Percentiles rank a stretch among this genome's conserved stretches.
Evolutionary conservation across 2,888 invertebrate genomes (phyloP).

Genomic region (Chromoteleia sp.): DNA sequence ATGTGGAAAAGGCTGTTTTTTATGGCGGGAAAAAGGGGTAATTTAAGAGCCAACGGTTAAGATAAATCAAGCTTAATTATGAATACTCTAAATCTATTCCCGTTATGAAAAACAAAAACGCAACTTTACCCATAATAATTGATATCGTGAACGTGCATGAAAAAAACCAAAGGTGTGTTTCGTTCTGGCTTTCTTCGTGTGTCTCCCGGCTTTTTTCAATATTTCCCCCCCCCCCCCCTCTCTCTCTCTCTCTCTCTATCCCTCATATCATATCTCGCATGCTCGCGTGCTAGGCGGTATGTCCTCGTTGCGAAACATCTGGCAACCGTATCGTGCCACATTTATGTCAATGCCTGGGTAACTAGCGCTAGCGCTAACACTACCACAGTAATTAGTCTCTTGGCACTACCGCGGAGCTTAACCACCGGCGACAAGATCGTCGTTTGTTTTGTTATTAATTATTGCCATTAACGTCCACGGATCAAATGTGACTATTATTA

Average conservation of each 20-base stretch:
- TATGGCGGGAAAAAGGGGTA: constrained; percentile 31
- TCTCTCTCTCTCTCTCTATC: constrained; percentile 11
- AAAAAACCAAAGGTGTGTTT: constrained; percentile 38
- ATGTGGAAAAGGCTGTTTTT: neutral
- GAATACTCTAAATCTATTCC: constrained; percentile 28
- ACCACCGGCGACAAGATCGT: constrained; percentile 21
- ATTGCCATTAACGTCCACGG: constrained; percentile 11
- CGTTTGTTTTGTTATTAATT: constrained; percentile 49
- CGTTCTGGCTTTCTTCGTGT: neutral
- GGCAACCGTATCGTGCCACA: constrained; percentile 65
- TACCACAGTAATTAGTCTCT: constrained; percentile 49
- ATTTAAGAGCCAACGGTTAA: constrained; percentile 33
- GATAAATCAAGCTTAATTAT: constrained; percentile 39
- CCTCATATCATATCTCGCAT: constrained; percentile 51
- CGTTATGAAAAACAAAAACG: constrained; percentile 39
- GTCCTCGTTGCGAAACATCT: constrained; percentile 64
- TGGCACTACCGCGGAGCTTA: constrained; percentile 10
- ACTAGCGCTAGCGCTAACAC: constrained; percentile 38
- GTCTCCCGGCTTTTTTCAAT: neutral
- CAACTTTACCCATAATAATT: constrained; percentile 26
- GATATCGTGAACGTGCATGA: constrained; percentile 29
- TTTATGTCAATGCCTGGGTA: constrained; percentile 64
- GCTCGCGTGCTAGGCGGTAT: constrained; percentile 59
- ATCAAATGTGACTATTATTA: neutral
- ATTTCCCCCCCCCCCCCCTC: neutral